phyloP scores from a whole-genome alignment of 2,888 invertebrate genomes.

The Nasonovia ribisnigri region DNA sequence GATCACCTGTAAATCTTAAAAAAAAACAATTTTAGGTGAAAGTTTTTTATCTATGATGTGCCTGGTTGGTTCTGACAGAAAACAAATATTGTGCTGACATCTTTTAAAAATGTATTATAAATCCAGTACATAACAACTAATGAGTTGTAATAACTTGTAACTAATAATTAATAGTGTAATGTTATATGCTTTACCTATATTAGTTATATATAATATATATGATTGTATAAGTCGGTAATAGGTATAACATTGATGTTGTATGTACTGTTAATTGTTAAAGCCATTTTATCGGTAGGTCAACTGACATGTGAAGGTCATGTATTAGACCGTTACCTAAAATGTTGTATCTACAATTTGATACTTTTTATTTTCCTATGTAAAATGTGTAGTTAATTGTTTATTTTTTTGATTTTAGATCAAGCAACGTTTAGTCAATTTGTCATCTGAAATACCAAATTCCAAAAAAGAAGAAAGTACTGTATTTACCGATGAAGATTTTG shows the following conservation, averaged over 20 bases:
- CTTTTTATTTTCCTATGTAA: neutral
- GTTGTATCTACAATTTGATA: neutral
- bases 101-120: no score
- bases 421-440: neutral
- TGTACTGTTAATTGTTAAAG: no score
- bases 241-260: neutral
- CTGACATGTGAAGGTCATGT: neutral
- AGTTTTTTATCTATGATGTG: no score
- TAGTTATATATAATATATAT: no score
- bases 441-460: neutral
- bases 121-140: no score
- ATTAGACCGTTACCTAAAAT: neutral
- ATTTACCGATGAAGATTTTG: slow-evolving; percentile 80
- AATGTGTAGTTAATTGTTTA: neutral
- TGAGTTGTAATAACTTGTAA: no score
- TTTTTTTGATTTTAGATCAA: slow-evolving; percentile 37
- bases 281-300: neutral
- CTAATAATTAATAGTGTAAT: no score
- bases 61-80: no score
- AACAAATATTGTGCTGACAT: no score
- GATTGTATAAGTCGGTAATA: neutral
- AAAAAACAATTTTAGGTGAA: no score
- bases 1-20: no score
- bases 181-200: neutral
- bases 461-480: slow-evolving; percentile 73